phyloP scores from a whole-genome alignment of 2,113 vertebrate species.

The Stegostoma tigrinum region DNA sequence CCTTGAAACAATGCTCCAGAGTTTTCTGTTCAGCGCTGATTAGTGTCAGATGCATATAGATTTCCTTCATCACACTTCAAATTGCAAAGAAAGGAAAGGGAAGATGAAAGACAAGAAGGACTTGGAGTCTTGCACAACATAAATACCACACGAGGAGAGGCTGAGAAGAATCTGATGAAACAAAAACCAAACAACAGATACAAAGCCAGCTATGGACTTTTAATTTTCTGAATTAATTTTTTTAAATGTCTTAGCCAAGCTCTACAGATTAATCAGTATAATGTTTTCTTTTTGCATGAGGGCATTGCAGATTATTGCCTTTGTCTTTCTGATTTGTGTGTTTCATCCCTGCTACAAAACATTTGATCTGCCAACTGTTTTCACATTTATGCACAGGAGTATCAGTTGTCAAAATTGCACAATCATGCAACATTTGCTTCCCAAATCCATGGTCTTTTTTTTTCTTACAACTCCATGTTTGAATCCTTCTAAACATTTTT shows the following conservation, averaged over 20 bases:
- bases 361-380: neutral
- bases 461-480: too few relatives aligned
- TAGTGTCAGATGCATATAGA: neutral
- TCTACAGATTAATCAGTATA: neutral
- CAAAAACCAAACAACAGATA: neutral
- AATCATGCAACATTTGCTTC: too few relatives aligned
- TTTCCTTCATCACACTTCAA: neutral
- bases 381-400: neutral
- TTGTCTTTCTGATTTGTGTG: neutral
- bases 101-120: neutral
- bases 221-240: neutral
- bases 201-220: neutral
- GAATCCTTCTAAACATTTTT: too few relatives aligned
- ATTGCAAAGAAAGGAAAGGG: neutral
- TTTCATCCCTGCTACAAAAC: neutral
- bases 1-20: neutral
- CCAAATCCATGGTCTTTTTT: too few relatives aligned
- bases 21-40: neutral
- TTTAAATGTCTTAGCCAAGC: neutral
- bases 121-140: neutral
- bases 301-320: neutral
- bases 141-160: neutral
- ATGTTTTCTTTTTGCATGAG: constrained; percentile 4
- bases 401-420: neutral
- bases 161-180: neutral